Conservation (phyloP, 2,113 vertebrate genomes). For the Porphyrio hochstetteri region DNA sequence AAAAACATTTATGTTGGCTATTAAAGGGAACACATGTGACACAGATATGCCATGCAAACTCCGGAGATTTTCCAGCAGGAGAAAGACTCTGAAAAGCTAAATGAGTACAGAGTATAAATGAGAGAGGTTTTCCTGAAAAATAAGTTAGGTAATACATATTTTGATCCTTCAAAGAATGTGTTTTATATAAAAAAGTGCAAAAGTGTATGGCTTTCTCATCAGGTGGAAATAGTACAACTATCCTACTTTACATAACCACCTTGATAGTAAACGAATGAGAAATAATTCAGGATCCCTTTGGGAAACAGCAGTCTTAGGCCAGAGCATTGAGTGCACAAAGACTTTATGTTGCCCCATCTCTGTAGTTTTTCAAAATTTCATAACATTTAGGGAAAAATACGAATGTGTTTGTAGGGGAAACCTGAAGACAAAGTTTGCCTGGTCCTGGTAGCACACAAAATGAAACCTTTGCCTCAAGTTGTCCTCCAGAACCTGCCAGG, state of each 20-base stretch:
- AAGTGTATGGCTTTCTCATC: slow-evolving; percentile 6
- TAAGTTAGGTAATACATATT: neutral
- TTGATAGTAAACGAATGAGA: neutral
- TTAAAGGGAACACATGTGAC: slow-evolving; percentile 30
- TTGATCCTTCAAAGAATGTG: neutral
- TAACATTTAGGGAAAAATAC: neutral
- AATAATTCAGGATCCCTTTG: neutral
- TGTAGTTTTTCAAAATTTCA: neutral
- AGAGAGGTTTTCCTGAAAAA: slow-evolving; percentile 6
- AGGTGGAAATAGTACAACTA: neutral
- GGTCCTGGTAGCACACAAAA: neutral
- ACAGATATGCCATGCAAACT: slow-evolving; percentile 6
- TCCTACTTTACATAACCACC: neutral
- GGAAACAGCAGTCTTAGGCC: neutral
- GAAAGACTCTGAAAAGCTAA: neutral
- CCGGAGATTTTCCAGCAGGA: slow-evolving; percentile 23
- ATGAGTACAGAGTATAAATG: neutral
- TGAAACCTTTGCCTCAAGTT: neutral
- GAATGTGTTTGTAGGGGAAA: neutral
- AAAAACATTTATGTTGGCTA: slow-evolving; percentile 60
- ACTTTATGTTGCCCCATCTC: neutral
- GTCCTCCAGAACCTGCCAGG: neutral
- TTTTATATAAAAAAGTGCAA: neutral
- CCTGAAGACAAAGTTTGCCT: rapidly evolving
- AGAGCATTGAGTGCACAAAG: neutral